Evolutionary conservation across 2,888 invertebrate species (phyloP), one percentile per base, ranked within the genome.

Genomic region (Temnothorax ravouxi): DNA sequence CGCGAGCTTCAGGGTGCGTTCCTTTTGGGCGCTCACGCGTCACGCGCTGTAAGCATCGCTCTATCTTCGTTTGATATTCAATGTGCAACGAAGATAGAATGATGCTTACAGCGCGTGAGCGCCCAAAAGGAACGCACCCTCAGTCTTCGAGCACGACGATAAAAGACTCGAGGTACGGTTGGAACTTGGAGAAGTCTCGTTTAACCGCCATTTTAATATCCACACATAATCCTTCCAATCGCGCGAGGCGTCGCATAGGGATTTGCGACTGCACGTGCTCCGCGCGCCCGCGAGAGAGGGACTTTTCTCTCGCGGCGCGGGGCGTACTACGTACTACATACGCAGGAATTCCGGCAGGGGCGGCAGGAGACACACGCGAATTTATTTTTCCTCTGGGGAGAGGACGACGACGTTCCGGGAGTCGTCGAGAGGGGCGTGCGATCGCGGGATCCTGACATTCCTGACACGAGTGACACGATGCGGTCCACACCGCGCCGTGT

Each of bases 261-360:
- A 76, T 64, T 76, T 64, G n/a, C 8, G 21, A 34, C 15, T 34
- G 50, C 47, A 75, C 75, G 44, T 62, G 44, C 34, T 6, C 18
- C 8, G 21, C 29, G 15, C 25, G 38, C n/a, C n/a, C 4, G 38
- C 18, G 21, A 9, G n/a, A 34, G 21, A 75, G 62, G 62, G 47
- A 62, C 8, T 75, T 62, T 34, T 75, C 1, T 21, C 11, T 34
- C 9, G 50, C 34, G n/a, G 47, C 47, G 25, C 47, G 47, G 11
- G n/a, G n/a, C n/a, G n/a, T n/a, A n/a, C n/a, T n/a, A n/a, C n/a
- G 15, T n/a, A 29, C 29, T 29, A 29, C 29, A 0, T 29, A 38
- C 54, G 21, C 71, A 21, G 38, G 29, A 41, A 25, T 54, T 34
- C n/a, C 29, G 41, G 41, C 41, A 41, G 41, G 41, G 9, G 41